phyloP scores from a whole-genome alignment of 1,140 invertebrate genomes.

The Hypsibius dujardini region DNA sequence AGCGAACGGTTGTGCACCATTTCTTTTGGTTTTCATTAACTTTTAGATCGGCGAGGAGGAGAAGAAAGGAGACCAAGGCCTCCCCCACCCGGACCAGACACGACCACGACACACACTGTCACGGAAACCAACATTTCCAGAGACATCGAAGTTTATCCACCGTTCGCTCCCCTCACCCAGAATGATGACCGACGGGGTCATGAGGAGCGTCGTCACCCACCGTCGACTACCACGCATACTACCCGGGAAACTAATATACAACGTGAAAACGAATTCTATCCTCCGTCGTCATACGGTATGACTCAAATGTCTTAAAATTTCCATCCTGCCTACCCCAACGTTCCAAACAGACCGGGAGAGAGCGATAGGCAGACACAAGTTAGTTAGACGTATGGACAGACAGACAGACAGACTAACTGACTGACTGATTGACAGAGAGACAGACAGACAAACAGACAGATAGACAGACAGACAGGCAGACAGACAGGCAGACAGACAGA shows the following conservation, averaged over 20 bases:
- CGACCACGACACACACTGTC: background rate
- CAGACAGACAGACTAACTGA: too few species aligned
- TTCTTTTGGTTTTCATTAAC: too few species aligned
- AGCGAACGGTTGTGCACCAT: too few species aligned
- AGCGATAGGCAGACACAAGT: too few species aligned
- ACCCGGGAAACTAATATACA: background rate
- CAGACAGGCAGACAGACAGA: too few species aligned
- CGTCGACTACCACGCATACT: background rate
- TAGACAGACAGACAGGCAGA: too few species aligned
- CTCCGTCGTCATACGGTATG: background rate
- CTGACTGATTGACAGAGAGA: too few species aligned
- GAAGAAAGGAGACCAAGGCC: background rate
- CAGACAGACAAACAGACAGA: too few species aligned
- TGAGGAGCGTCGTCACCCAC: background rate
- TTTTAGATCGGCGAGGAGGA: background rate
- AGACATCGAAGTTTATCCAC: background rate
- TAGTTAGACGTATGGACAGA: too few species aligned
- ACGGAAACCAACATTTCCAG: background rate
- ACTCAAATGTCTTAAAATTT: background rate
- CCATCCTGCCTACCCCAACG: background rate
- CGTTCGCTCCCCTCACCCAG: background rate
- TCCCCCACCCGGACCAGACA: background rate
- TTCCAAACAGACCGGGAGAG: too few species aligned
- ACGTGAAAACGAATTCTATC: background rate
- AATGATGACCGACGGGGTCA: background rate